Evolutionary conservation across 53 echinoderm and acorn worm species (phyloP).

Genomic region (Echinometra lucunter): DNA sequence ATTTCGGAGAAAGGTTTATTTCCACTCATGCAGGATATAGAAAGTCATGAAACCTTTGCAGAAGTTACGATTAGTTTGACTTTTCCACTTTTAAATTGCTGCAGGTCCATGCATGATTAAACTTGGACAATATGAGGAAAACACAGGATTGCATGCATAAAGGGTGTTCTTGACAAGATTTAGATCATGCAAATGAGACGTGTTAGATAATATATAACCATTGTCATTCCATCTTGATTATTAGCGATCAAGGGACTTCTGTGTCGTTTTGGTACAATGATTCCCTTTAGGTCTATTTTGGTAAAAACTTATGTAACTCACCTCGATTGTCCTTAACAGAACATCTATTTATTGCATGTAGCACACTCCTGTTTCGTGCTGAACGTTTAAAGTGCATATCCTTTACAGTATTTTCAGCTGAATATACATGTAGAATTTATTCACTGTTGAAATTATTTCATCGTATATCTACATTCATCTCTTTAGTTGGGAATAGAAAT

Average conservation of each 20-base stretch:
- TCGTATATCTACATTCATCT: no score
- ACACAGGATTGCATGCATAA: neutral
- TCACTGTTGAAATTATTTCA: no score
- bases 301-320: neutral
- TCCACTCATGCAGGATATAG: no score
- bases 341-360: no score
- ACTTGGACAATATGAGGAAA: neutral
- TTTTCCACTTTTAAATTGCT: neutral
- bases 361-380: no score
- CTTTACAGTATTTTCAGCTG: no score
- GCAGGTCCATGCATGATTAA: neutral
- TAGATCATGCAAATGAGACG: neutral
- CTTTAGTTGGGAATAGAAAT: no score
- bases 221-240: neutral
- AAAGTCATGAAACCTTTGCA: no score
- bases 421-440: no score
- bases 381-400: no score
- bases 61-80: no score
- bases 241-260: neutral
- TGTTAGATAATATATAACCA: neutral
- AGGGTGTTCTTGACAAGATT: neutral
- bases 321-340: neutral
- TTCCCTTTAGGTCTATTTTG: neutral
- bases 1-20: neutral
- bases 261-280: neutral